Percentiles rank a stretch among this genome's conserved stretches.
These are phyloP conservation scores for Gouania willdenowi DNA, from an alignment of 2,797 vertebrate genomes.

Conservation along the genomic window DNA sequence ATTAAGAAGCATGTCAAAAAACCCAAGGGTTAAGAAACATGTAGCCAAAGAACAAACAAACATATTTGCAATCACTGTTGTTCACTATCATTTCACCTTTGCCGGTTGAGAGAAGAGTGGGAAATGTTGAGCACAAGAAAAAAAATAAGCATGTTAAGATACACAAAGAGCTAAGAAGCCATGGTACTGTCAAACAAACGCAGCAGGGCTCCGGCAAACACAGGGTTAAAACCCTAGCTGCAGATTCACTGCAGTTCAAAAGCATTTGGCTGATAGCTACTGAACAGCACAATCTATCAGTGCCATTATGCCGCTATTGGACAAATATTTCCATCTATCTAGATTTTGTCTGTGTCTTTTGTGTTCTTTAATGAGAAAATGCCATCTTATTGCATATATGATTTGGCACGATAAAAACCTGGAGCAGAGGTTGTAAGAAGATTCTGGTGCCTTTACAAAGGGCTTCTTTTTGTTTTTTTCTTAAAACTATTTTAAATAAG, in stretches of 20 bases:
- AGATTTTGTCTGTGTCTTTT: conserved; percentile 53
- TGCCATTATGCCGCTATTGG: conserved; percentile 58
- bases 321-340: conserved; percentile 54
- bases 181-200: conserved; percentile 62
- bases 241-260: conserved; percentile 85
- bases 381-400: conserved; percentile 84
- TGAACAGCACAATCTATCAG: conserved; percentile 76
- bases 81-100: conserved; percentile 56
- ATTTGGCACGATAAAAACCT: conserved; percentile 89
- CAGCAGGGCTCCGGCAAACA: conserved; percentile 61
- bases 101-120: conserved; percentile 45
- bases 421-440: conserved; percentile 75
- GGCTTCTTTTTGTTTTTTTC: conserved; percentile 71
- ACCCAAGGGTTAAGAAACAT: conserved; percentile 47
- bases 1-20: conserved; percentile 72
- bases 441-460: conserved; percentile 81
- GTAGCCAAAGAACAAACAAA: conserved; percentile 65
- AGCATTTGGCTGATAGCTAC: conserved; percentile 78
- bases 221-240: conserved; percentile 82
- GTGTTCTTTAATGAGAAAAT: conserved; percentile 61
- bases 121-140: conserved; percentile 57
- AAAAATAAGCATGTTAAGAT: conserved; percentile 63
- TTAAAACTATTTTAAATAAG: no score
- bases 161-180: conserved; percentile 64
- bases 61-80: conserved; percentile 59